These are phyloP conservation scores for Lamellibrachia luymesi DNA, from an alignment of 1,140 invertebrate genomes.

Conservation along the genomic window DNA sequence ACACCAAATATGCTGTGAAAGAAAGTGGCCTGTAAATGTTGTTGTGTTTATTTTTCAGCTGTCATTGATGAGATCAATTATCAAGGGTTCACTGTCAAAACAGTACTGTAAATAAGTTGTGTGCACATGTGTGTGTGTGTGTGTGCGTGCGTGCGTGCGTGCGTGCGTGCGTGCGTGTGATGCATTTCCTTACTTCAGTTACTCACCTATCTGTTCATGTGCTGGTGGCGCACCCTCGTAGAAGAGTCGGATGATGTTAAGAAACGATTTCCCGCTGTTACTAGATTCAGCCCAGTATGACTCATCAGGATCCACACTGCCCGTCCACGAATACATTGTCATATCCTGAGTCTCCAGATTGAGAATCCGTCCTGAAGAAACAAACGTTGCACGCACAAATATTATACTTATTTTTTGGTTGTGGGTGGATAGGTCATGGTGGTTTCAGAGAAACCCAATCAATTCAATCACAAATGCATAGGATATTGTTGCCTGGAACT, in stretches of 20 bases:
- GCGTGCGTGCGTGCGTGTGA: background rate
- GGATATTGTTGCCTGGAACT: too few relatives aligned
- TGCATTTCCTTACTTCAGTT: background rate
- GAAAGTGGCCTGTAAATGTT: too few relatives aligned
- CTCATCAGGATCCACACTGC: constrained; percentile 6
- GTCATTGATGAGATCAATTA: background rate
- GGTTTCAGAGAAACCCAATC: background rate
- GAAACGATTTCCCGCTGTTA: background rate
- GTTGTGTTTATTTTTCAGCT: background rate
- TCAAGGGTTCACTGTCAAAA: background rate
- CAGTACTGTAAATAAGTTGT: background rate
- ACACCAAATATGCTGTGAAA: background rate
- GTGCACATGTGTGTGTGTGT: background rate
- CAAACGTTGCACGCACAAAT: background rate
- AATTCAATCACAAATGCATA: background rate
- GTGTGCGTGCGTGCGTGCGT: too few relatives aligned
- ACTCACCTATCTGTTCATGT: background rate
- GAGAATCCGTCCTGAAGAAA: constrained; percentile 5
- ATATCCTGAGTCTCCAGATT: constrained; percentile 19
- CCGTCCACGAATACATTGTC: background rate
- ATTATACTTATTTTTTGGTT: background rate
- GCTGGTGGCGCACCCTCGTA: constrained; percentile 6
- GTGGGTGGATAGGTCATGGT: background rate
- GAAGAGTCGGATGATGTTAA: constrained; percentile 18
- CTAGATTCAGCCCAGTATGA: background rate